phyloP scores from a whole-genome alignment of 2,113 vertebrate genomes.

The Tympanuchus pallidicinctus region DNA sequence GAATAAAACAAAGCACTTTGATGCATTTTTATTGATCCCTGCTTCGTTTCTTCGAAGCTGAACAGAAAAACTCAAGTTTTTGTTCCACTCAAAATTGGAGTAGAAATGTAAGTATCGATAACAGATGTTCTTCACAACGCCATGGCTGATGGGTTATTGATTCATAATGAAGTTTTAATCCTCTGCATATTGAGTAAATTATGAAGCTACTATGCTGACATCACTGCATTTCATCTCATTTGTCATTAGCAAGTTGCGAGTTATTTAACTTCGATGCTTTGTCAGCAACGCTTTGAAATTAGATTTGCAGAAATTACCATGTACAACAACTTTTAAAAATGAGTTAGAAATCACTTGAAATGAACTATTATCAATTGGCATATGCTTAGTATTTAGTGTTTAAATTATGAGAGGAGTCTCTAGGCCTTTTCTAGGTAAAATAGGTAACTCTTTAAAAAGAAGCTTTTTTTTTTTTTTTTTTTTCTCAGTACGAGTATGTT shows the following conservation, averaged over 20 bases:
- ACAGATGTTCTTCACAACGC: background rate
- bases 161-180: slow-evolving; percentile 33
- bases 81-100: background rate
- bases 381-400: background rate
- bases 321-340: background rate
- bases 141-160: slow-evolving; percentile 49
- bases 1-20: background rate
- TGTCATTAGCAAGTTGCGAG: slow-evolving; percentile 39
- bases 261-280: slow-evolving; percentile 9
- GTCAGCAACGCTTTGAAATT: slow-evolving; percentile 25
- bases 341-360: background rate
- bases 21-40: background rate
- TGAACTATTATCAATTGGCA: background rate
- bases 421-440: background rate
- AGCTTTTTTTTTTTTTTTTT: background rate
- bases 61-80: background rate
- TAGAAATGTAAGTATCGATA: slow-evolving; percentile 19
- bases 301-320: background rate
- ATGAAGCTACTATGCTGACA: background rate
- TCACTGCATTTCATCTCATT: background rate
- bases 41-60: background rate
- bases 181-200: slow-evolving; percentile 26
- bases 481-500: background rate
- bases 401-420: background rate
- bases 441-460: background rate